These are phyloP conservation scores for Muscicapa striata DNA, from an alignment of 2,797 vertebrate species.

Conservation along the genomic window DNA sequence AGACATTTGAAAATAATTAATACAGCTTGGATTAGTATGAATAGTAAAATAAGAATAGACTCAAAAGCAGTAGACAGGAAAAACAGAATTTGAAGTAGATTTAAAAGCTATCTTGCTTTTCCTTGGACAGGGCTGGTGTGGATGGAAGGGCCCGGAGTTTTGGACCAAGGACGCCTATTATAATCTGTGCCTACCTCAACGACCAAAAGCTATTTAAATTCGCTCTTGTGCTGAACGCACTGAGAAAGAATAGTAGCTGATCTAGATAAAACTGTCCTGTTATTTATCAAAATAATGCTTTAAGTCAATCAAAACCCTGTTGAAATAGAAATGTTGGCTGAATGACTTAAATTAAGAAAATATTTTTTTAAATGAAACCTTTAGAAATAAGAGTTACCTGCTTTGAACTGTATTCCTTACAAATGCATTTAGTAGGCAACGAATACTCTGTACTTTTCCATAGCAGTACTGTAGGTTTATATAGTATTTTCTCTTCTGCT, in stretches of 20 bases:
- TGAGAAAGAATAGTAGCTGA: background rate
- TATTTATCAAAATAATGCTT: background rate
- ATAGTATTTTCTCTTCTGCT: background rate
- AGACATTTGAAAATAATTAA: background rate
- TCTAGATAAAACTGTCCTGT: background rate
- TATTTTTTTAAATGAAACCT: background rate
- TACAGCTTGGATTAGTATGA: background rate
- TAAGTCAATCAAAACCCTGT: background rate
- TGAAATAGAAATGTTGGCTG: background rate
- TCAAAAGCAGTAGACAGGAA: background rate
- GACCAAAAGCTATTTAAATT: conserved; percentile 84
- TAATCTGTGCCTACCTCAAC: conserved; percentile 94
- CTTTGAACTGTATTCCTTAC: background rate
- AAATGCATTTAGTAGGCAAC: background rate
- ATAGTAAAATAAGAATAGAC: background rate
- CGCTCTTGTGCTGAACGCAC: background rate
- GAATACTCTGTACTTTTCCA: background rate
- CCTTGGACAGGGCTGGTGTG: conserved; percentile 90
- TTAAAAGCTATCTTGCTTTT: background rate
- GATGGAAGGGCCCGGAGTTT: conserved; percentile 94
- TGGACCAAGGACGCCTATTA: conserved; percentile 96
- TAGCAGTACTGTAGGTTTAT: background rate
- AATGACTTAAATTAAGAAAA: conserved; percentile 12
- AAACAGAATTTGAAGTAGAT: background rate
- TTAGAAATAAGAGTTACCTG: background rate